Conservation (phyloP, 2,797 vertebrate species). For the Sphenopsis melanotis region DNA sequence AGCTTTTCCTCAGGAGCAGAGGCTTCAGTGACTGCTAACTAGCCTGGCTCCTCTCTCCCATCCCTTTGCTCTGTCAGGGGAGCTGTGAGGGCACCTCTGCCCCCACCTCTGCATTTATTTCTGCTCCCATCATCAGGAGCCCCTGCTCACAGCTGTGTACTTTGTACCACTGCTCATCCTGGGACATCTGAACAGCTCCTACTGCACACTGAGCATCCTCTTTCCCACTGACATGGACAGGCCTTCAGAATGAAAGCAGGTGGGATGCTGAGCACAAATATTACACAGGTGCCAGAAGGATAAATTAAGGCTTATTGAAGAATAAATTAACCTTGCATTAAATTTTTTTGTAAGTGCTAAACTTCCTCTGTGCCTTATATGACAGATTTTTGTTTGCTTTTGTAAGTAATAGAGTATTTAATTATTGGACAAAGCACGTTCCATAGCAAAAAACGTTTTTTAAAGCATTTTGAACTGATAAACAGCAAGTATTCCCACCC, state of each 20-base stretch:
- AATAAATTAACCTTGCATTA: background rate
- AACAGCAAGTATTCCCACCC: background rate
- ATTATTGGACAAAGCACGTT: background rate
- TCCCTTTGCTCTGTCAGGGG: background rate
- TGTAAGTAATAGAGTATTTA: background rate
- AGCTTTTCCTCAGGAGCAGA: background rate
- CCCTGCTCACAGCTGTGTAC: accelerated
- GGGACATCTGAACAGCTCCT: background rate
- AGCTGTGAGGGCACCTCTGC: background rate
- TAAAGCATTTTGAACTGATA: background rate
- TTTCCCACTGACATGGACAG: accelerated
- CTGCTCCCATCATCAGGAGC: background rate
- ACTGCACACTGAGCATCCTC: background rate
- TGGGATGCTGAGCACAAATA: background rate
- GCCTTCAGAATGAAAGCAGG: background rate
- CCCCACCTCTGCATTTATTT: background rate
- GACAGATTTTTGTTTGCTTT: background rate
- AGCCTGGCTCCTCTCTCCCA: background rate
- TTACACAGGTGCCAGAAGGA: background rate
- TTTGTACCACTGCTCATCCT: background rate
- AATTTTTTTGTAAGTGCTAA: background rate
- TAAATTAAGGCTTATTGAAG: background rate
- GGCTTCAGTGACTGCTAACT: background rate
- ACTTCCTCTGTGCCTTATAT: background rate
- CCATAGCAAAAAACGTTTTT: background rate